These are phyloP conservation scores for Eidolon helvum DNA, from an alignment of 2,113 vertebrate species.

Conservation along the genomic window DNA sequence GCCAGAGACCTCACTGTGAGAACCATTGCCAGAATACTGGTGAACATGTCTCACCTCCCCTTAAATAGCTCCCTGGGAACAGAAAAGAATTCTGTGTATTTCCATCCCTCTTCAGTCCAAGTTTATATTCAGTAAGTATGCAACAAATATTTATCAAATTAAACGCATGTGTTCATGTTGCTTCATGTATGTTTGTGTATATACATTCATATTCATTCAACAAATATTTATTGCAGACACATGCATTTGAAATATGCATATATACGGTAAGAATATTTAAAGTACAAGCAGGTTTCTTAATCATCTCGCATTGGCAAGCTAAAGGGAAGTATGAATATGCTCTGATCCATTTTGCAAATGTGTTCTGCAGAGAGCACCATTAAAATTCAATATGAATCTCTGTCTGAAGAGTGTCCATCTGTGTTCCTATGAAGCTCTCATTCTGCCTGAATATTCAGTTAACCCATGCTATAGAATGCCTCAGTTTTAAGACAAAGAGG, in stretches of 20 bases:
- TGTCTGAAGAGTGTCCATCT: conserved; percentile 54
- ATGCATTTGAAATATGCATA: conserved; percentile 10
- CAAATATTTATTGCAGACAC: conserved; percentile 50
- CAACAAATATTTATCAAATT: conserved; percentile 52
- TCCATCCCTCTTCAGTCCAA: background rate
- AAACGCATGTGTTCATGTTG: background rate
- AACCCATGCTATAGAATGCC: background rate
- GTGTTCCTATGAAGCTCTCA: background rate
- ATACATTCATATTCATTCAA: conserved; percentile 40
- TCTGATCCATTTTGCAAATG: conserved; percentile 59
- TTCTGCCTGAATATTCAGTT: background rate
- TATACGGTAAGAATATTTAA: conserved; percentile 47
- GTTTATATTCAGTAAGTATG: conserved; percentile 9
- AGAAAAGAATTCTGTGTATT: background rate
- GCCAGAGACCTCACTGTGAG: background rate
- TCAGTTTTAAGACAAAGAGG: background rate
- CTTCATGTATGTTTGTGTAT: conserved; percentile 44
- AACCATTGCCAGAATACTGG: background rate
- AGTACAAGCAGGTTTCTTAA: conserved; percentile 37
- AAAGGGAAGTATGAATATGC: conserved; percentile 58
- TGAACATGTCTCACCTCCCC: background rate
- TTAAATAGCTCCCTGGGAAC: background rate
- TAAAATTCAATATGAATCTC: conserved; percentile 65
- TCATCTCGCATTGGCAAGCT: conserved; percentile 26
- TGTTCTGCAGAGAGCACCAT: conserved; percentile 32